phyloP scores from a whole-genome alignment of 2,888 invertebrate genomes.

The Melangyna quadrimaculata region DNA sequence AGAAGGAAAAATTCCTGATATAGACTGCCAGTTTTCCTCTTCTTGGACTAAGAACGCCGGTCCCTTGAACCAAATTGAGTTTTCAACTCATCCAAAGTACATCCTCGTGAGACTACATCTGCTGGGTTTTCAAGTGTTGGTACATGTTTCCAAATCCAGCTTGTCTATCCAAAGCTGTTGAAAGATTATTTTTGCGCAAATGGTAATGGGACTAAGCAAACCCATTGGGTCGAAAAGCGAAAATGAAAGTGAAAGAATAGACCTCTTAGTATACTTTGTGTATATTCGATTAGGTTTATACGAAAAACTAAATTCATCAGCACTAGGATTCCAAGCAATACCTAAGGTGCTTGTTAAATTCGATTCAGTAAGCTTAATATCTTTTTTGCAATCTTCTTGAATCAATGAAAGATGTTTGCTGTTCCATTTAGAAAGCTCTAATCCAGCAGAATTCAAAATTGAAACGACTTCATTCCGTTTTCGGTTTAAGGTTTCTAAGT shows the following conservation, averaged over 20 bases:
- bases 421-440: conserved; percentile 31
- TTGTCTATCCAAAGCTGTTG: conserved; percentile 60
- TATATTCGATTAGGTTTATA: too few relatives aligned
- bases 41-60: background rate
- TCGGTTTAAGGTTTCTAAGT: too few relatives aligned
- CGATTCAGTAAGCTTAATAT: background rate
- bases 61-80: background rate
- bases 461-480: conserved; percentile 22
- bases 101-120: conserved; percentile 46
- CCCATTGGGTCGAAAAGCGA: conserved; percentile 59
- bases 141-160: conserved; percentile 44
- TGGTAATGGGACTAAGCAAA: conserved; percentile 53
- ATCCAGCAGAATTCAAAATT: background rate
- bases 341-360: conserved; percentile 26
- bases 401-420: conserved; percentile 68
- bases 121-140: conserved; percentile 46
- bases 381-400: background rate
- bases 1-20: too few relatives aligned
- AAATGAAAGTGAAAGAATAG: conserved; percentile 8
- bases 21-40: too few relatives aligned
- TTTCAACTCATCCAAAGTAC: background rate
- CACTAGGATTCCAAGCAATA: too few relatives aligned
- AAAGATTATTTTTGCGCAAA: conserved; percentile 59
- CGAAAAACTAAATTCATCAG: too few relatives aligned
- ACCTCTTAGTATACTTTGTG: too few relatives aligned